Conservation (phyloP, 1,140 invertebrate species). For the Drosophila willistoni region DNA sequence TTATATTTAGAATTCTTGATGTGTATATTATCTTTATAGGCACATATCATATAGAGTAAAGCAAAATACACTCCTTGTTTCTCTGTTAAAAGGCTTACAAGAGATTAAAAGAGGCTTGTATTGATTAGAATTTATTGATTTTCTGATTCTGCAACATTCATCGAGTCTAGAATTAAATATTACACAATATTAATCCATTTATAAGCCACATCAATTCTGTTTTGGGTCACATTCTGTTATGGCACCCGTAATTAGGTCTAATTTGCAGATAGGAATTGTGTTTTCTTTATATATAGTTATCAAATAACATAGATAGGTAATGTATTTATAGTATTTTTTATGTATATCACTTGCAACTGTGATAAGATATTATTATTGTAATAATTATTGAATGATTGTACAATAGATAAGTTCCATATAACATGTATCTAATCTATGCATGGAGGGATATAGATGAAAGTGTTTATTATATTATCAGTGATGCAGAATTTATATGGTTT, state of each 20-base stretch:
- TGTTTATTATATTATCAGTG: neutral
- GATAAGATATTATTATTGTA: constrained; percentile 7
- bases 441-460: neutral
- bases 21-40: too few relatives aligned
- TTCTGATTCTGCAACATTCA: neutral
- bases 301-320: neutral
- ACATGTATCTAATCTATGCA: neutral
- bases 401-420: constrained; percentile 1
- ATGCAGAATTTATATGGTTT: neutral
- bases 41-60: too few relatives aligned
- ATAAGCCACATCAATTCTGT: neutral
- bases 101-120: too few relatives aligned
- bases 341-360: neutral
- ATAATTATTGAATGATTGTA: constrained; percentile 2
- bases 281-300: neutral
- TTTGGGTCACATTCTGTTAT: neutral
- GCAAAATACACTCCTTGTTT: too few relatives aligned
- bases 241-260: neutral
- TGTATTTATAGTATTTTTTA: neutral
- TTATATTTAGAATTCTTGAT: too few relatives aligned
- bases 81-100: too few relatives aligned
- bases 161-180: neutral
- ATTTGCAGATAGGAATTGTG: neutral
- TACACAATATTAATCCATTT: neutral
- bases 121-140: neutral